These are phyloP conservation scores for Ceraclea dissimilis DNA, from an alignment of 2,888 invertebrate species.

Conservation along the genomic window DNA sequence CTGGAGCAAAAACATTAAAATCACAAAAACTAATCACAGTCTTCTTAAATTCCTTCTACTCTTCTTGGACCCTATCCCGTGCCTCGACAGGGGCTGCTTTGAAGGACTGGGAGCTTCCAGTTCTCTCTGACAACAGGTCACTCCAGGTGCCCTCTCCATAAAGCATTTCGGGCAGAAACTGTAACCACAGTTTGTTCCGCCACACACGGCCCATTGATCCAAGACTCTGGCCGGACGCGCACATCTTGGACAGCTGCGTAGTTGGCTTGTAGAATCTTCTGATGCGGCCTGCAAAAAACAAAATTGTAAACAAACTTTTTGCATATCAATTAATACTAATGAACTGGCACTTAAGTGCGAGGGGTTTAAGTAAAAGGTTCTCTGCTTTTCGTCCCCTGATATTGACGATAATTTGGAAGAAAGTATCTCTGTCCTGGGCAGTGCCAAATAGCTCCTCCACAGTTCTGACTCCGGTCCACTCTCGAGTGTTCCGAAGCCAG, in stretches of 20 bases:
- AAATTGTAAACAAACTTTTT: conserved; percentile 3
- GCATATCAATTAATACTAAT: neutral
- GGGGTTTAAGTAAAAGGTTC: neutral
- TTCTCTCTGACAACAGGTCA: conserved; percentile 39
- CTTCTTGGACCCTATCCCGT: conserved; percentile 38
- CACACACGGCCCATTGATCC: conserved; percentile 48
- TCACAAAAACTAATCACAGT: conserved; percentile 28
- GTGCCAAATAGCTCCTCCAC: no score
- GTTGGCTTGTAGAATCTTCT: conserved; percentile 35
- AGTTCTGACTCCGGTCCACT: no score
- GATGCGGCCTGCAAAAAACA: conserved; percentile 36
- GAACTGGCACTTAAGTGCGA: neutral
- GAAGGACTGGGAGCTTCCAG: conserved; percentile 45
- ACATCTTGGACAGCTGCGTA: conserved; percentile 41
- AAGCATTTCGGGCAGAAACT: conserved; percentile 48
- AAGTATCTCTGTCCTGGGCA: no score
- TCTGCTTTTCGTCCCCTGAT: no score
- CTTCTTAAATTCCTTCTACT: conserved; percentile 42
- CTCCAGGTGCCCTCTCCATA: conserved; percentile 39
- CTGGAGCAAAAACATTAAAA: no score
- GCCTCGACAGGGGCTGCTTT: conserved; percentile 40
- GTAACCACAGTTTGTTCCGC: conserved; percentile 41
- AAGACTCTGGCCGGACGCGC: conserved; percentile 43
- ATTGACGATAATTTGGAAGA: no score
- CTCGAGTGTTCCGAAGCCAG: no score